Base-by-base conservation (phyloP, 2,113 vertebrate genomes). In the Chloropsis cyanopogon region DNA sequence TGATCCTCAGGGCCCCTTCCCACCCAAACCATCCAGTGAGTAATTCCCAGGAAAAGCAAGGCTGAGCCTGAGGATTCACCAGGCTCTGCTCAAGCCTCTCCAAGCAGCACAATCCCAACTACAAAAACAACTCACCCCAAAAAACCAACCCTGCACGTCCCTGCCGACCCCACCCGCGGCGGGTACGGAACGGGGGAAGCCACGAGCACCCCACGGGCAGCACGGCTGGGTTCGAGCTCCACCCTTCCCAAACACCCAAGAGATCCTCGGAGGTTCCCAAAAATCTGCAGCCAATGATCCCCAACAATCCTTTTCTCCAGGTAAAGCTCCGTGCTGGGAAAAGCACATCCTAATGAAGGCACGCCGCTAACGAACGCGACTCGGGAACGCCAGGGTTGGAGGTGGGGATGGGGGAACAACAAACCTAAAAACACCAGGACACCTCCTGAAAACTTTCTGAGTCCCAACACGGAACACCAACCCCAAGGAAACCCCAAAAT, bases 311-410 rank as follows among this genome's bases (percentile, higher is more conserved):
- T 22, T 18, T 20, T 4, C 47, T 46, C 65, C 35, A 42, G 53
- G 35, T 5, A 7, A 42, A 73, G 46, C 6, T 4, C 44, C 4
- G 0, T 0, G 4, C 60, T 8, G 23, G 56, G 66, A n/a, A 42
- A 33, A 47, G n/a, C 61, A 7, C 6, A 0, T 3, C 54, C 85
- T 1, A 13, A 20, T 8, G 1, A 25, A 59, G 33, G 37, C 20
- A 10, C 1, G 0, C 8, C 17, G 0, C 2, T 11, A 31, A 73
- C 0, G 0, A 76, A 68, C 10, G 0, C 1, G 0, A 9, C 31
- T 20, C 4, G 1, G 76, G 33, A 46, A 56, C 1, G 0, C 29
- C 3, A 1, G 19, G 57, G 54, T 65, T 13, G 2, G 0, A 6
- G 33, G 35, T 2, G 13, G 15, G 39, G 7, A 18, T 0, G 1